These are phyloP conservation scores for Leptinotarsa juncta DNA, from an alignment of 2,888 invertebrate genomes.

Conservation along the genomic window DNA sequence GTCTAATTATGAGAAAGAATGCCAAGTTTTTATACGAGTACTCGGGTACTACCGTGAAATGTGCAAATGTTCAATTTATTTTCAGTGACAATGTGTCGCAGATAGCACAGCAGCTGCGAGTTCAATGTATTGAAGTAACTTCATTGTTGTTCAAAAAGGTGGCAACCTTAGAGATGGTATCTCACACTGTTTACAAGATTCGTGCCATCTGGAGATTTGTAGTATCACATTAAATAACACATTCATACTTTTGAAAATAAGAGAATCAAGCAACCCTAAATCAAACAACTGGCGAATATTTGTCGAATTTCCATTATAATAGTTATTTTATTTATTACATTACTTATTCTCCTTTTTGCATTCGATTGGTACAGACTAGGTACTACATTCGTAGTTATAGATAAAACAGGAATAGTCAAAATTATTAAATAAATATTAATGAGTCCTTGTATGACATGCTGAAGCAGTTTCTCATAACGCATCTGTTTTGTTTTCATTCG, in stretches of 20 bases:
- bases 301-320: no score
- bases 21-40: neutral
- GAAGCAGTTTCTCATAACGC: no score
- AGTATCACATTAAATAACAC: neutral
- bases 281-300: neutral
- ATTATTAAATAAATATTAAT: no score
- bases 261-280: neutral
- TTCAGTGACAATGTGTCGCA: neutral
- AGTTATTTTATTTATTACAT: no score
- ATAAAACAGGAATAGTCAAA: no score
- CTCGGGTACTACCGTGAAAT: neutral
- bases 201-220: neutral
- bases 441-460: no score
- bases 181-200: neutral
- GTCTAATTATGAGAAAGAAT: constrained; percentile 9
- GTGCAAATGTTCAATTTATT: neutral
- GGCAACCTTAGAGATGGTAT: neutral
- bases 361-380: no score
- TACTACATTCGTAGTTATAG: no score
- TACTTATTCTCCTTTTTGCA: no score
- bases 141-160: neutral
- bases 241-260: neutral
- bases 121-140: neutral
- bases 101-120: constrained; percentile 1
- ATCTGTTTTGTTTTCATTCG: no score